phyloP scores from a whole-genome alignment of 92 coral and sea anemone species.

The Phenganax stokvisi region DNA sequence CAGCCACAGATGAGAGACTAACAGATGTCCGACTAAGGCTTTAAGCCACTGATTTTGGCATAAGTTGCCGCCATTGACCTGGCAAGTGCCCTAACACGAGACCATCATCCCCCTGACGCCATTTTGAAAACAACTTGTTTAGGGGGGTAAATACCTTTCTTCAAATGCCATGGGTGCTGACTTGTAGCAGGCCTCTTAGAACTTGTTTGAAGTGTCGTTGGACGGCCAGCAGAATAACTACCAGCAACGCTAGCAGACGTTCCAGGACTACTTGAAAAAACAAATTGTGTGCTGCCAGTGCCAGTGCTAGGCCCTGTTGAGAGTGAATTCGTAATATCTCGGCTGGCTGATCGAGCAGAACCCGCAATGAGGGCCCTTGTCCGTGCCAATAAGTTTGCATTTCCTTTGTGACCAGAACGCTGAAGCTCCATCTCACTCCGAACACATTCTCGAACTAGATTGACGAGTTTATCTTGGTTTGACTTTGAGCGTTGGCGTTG shows the following conservation, averaged over 20 bases:
- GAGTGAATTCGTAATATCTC: slow-evolving; percentile 30
- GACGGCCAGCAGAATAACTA: not conserved
- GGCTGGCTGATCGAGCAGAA: slow-evolving; percentile 50
- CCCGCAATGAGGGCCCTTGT: slow-evolving; percentile 47
- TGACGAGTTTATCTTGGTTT: too few species aligned
- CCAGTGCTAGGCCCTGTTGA: not conserved
- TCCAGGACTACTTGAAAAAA: not conserved
- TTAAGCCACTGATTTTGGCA: too few species aligned
- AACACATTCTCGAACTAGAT: too few species aligned
- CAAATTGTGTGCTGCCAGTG: not conserved
- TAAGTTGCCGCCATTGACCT: too few species aligned
- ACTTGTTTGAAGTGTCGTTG: not conserved
- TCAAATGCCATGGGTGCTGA: slow-evolving; percentile 43
- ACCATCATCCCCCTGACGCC: too few species aligned
- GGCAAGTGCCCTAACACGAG: too few species aligned
- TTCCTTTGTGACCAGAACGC: slow-evolving; percentile 23
- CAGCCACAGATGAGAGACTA: too few species aligned
- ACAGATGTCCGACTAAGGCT: too few species aligned
- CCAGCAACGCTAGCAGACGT: slow-evolving; percentile 7
- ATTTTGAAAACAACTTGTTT: too few species aligned
- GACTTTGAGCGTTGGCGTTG: too few species aligned
- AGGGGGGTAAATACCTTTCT: not conserved
- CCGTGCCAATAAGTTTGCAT: slow-evolving; percentile 36
- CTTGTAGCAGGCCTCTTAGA: slow-evolving; percentile 27
- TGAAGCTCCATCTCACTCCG: not conserved